Evolutionary conservation across 2,113 vertebrate genomes (phyloP), one percentile per base, ranked within the genome.

Genomic region (Oncorhynchus nerka): DNA sequence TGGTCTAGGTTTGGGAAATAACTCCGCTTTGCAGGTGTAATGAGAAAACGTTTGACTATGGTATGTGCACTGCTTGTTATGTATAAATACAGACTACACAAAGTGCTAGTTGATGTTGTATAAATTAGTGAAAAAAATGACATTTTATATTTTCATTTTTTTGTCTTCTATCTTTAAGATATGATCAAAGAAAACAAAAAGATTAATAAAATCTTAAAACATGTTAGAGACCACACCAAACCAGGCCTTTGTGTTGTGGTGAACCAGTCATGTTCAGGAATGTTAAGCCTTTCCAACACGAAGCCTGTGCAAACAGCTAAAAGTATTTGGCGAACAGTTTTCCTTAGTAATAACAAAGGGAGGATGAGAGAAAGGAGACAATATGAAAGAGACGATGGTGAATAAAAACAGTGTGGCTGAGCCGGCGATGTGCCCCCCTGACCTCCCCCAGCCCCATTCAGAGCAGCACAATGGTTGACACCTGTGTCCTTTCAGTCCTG

Each of bases 401-500:
- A 89, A 86, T 86, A 81, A 84, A 88, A 88, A 86, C 68, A 75
- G 66, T 75, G 87, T 91, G 86, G 85, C 78, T 75, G 84, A 84
- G 84, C 83, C 85, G 85, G 86, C 83, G 84, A 75, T 80, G 59
- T 82, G 84, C 86, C 89, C 91, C 75, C 77, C 76, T 89, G 88
- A 90, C 28, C 79, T 70, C 76, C 81, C 85, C 80, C 77, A 79
- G 78, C 85, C 79, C 92, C 88, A 91, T 92, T 93, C 90, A 92
- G 78, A 80, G 79, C 71, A 19, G 68, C 80, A 93, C 92, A 93
- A 93, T 93, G 92, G 91, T 83, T 78, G 89, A 93, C 93, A 94
- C 92, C 93, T 94, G 93, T 92, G 93, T 93, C 90, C 89, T 93
- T 93, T 94, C 92, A 93, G 81, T 57, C 76, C 81, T 70, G 83